These are phyloP conservation scores for Noctua janthina DNA, from an alignment of 2,888 invertebrate genomes.

Conservation along the genomic window DNA sequence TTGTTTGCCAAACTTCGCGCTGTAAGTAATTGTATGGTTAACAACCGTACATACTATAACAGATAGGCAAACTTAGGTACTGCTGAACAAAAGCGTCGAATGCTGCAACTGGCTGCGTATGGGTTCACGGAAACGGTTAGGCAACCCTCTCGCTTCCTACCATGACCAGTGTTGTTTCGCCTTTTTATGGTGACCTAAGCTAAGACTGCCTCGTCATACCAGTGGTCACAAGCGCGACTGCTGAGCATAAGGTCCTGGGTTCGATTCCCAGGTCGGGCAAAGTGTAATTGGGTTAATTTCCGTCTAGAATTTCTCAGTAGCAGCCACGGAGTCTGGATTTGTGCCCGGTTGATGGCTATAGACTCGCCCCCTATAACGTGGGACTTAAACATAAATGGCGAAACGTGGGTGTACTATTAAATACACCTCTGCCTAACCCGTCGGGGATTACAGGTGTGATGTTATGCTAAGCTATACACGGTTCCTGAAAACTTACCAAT, in stretches of 20 bases:
- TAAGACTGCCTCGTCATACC: neutral
- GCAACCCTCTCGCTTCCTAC: neutral
- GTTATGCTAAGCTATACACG: neutral
- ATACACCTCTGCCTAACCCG: neutral
- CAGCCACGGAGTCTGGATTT: neutral
- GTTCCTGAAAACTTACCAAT: neutral
- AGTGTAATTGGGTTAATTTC: neutral
- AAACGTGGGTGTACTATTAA: neutral
- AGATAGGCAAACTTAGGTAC: conserved; percentile 17
- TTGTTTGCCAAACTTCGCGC: conserved; percentile 47
- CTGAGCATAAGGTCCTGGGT: neutral
- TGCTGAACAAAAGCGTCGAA: conserved; percentile 30
- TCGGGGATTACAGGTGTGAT: neutral
- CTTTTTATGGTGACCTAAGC: neutral
- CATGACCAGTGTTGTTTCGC: neutral
- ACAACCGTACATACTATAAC: conserved; percentile 27
- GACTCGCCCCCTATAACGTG: neutral
- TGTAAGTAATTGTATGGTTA: conserved; percentile 46
- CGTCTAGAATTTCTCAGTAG: neutral
- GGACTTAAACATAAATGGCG: neutral
- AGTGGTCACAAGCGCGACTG: too few relatives aligned
- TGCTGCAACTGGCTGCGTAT: neutral
- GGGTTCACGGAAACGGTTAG: conserved; percentile 3
- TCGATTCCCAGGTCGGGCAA: neutral
- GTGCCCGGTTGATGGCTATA: neutral